A percentile compares a stretch with the other conserved stretches of the same genome.
These are phyloP conservation scores for Drosophila erecta DNA, from an alignment of 1,140 invertebrate genomes.

Conservation along the genomic window DNA sequence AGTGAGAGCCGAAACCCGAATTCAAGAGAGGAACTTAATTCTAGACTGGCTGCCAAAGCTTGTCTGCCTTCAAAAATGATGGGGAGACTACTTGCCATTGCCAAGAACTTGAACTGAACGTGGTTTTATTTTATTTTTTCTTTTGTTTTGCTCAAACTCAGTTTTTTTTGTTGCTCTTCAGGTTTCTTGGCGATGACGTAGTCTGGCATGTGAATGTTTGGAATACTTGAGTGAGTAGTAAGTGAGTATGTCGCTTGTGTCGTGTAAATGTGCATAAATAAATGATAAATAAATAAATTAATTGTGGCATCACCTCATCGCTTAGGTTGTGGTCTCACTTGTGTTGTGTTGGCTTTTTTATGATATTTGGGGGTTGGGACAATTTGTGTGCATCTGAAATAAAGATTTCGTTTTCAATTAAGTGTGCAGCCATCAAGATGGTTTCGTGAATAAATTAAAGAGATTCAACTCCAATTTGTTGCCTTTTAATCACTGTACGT, in stretches of 20 bases:
- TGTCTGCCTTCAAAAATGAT: conserved; percentile 46
- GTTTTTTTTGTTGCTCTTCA: conserved; percentile 11
- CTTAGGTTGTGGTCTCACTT: conserved; percentile 8
- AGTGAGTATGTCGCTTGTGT: conserved; percentile 13
- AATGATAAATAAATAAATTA: conserved; percentile 52
- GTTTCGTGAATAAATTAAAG: conserved; percentile 17
- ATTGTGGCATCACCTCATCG: conserved; percentile 56
- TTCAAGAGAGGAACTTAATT: conserved; percentile 18
- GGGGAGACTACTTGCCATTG: conserved; percentile 44
- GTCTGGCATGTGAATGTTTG: conserved; percentile 27
- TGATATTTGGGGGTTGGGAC: background rate
- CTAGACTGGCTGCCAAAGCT: conserved; percentile 60
- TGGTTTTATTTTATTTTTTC: conserved; percentile 37
- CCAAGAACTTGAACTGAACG: conserved; percentile 76
- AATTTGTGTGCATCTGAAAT: conserved; percentile 53
- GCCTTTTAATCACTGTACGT: background rate
- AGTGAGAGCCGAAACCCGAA: conserved; percentile 1
- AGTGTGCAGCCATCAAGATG: conserved; percentile 15
- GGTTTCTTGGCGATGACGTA: conserved; percentile 63
- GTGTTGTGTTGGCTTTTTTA: conserved; percentile 3
- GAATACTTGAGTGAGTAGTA: conserved; percentile 9
- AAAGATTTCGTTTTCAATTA: conserved; percentile 37
- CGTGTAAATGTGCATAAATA: conserved; percentile 33
- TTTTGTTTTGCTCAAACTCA: conserved; percentile 41
- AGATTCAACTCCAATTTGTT: conserved; percentile 17